Base-by-base conservation (phyloP, 1,140 invertebrate genomes). In the Euborellia annulipes region DNA sequence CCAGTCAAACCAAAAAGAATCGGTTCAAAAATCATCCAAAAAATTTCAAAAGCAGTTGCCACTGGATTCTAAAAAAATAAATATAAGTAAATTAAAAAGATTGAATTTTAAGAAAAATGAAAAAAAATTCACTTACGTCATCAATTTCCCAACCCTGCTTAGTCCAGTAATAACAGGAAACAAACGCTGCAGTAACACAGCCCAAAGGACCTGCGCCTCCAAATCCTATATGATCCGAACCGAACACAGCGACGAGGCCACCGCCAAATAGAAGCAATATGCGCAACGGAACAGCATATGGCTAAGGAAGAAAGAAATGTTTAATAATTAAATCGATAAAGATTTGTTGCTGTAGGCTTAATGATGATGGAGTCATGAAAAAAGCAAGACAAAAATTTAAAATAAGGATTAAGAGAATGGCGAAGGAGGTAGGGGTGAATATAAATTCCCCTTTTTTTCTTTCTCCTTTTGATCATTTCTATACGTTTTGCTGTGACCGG, bases 131-230 rank as follows among this genome's bases (percentile, higher is more conserved):
- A n/a, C n/a, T n/a, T n/a, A n/a, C n/a, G n/a, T n/a, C n/a, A n/a
- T n/a, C n/a, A n/a, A n/a, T n/a, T n/a, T n/a, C n/a, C n/a, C n/a
- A n/a, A n/a, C n/a, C n/a, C n/a, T n/a, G n/a, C n/a, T n/a, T n/a
- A 19, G 75, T 71, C 84, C 84, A 88, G 53, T 70, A 71, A 40
- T 66, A 69, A 50, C 79, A 79, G 21, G 84, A 85, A 39, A 88
- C 74, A 63, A 91, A 92, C 0, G 86, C 78, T 8, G 85, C 75
- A 4, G 82, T 78, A 2, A 92, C 79, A n/a, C 81, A 80, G 2
- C 75, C 86, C 22, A 92, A 64, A 8, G 88, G 85, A 27, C 89
- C 88, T 38, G 83, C 82, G 3, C 86, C 87, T 39, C 78, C 79
- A 55, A 85, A 77, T 27, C 81, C 80, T 27, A 87, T 67, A 43